Evolutionary conservation across 2,797 vertebrate genomes (phyloP).

Genomic region (Pipistrellus pygmaeus): DNA sequence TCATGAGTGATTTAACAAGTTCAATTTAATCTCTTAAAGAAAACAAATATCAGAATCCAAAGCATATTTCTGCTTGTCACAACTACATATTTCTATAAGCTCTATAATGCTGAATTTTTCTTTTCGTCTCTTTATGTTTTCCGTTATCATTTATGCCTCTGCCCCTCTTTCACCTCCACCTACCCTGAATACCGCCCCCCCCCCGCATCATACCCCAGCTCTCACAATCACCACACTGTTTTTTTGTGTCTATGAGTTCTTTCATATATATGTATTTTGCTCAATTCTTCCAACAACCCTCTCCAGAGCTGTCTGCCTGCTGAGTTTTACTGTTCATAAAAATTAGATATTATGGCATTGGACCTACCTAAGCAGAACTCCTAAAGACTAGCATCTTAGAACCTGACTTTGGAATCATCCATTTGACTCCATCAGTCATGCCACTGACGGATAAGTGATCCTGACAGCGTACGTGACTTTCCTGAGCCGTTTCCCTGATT

Average conservation of each 20-base stretch:
- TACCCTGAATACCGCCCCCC: too few species aligned
- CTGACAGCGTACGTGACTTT: background rate
- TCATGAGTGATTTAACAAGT: background rate
- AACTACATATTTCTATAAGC: background rate
- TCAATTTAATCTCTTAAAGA: background rate
- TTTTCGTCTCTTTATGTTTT: background rate
- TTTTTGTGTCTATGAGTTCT: background rate
- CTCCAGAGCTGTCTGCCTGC: background rate
- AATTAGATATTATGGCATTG: background rate
- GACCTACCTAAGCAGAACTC: background rate
- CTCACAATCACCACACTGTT: background rate
- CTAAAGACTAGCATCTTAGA: background rate
- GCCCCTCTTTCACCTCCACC: background rate
- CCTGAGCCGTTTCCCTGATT: background rate
- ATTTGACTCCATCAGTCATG: background rate
- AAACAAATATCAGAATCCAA: background rate
- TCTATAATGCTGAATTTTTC: background rate
- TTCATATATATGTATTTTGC: background rate
- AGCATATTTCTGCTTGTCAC: background rate
- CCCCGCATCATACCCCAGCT: fast-evolving
- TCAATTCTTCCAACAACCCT: background rate
- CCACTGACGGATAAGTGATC: background rate
- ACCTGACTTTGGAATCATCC: background rate
- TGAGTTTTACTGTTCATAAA: background rate
- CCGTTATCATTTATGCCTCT: background rate